phyloP scores from a whole-genome alignment of 2,113 vertebrate genomes.

The Coracopsis vasa region DNA sequence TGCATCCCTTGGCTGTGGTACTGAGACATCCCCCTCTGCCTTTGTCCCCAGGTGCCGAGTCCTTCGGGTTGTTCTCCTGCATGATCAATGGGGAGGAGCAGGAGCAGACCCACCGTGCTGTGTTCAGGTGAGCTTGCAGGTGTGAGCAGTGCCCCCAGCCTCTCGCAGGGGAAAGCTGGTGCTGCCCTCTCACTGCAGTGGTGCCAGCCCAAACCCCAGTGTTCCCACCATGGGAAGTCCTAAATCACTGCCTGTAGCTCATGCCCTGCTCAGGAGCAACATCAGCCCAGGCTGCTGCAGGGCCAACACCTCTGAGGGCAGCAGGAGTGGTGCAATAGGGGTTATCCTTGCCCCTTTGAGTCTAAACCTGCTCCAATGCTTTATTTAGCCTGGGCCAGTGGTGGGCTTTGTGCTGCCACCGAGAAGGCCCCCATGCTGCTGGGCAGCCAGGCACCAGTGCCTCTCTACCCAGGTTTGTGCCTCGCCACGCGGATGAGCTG shows the following conservation, averaged over 20 bases:
- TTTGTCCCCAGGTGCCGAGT: constrained; percentile 84
- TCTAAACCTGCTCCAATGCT: neutral
- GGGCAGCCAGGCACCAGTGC: neutral
- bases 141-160: neutral
- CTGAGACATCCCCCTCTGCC: neutral
- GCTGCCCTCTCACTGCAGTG: neutral
- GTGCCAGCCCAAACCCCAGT: neutral
- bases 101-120: constrained; percentile 93
- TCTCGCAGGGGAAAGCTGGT: neutral
- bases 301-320: neutral
- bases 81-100: constrained; percentile 92
- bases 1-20: neutral
- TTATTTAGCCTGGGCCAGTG: neutral
- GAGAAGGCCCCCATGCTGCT: neutral
- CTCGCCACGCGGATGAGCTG: constrained; percentile 92
- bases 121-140: constrained; percentile 86
- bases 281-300: neutral
- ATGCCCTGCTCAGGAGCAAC: neutral
- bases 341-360: neutral
- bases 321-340: neutral
- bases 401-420: neutral
- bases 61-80: constrained; percentile 95
- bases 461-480: constrained; percentile 84
- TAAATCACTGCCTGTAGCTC: neutral
- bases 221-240: neutral